These are phyloP conservation scores for Lacerta bilineata DNA, from an alignment of 2,797 vertebrate species.

Conservation along the genomic window DNA sequence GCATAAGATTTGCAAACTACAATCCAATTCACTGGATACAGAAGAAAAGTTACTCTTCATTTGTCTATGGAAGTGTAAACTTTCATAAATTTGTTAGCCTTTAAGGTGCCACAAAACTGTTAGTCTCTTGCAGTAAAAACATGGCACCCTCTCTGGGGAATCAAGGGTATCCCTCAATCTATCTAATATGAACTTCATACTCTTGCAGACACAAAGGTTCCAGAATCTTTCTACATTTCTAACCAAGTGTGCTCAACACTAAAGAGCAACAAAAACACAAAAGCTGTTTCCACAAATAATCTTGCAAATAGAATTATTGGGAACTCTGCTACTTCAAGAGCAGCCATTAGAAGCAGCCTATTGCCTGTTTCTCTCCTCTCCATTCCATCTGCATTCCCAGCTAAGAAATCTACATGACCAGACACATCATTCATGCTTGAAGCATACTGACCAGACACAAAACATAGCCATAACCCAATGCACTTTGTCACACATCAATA, in stretches of 20 bases:
- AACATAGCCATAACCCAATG: background rate
- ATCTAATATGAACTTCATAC: background rate
- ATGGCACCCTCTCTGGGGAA: too few relatives aligned
- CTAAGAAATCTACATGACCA: conserved; percentile 9
- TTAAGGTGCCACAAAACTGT: too few relatives aligned
- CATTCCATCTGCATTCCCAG: background rate
- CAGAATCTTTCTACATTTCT: background rate
- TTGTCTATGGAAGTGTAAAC: too few relatives aligned
- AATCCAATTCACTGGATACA: too few relatives aligned
- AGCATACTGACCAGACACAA: background rate
- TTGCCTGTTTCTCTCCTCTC: background rate
- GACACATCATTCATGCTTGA: conserved; percentile 8
- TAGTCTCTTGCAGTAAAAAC: too few relatives aligned
- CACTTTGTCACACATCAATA: background rate
- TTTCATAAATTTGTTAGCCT: too few relatives aligned
- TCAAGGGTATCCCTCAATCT: background rate
- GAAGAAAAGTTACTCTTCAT: too few relatives aligned
- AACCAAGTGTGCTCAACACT: background rate
- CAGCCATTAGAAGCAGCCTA: background rate
- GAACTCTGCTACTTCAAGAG: background rate
- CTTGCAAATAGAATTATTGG: background rate
- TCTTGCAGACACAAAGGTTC: background rate
- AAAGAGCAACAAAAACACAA: background rate
- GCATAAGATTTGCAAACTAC: too few relatives aligned
- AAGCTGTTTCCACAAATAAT: background rate